Conservation (phyloP, 2,797 vertebrate species). For the Falco columbarius region DNA sequence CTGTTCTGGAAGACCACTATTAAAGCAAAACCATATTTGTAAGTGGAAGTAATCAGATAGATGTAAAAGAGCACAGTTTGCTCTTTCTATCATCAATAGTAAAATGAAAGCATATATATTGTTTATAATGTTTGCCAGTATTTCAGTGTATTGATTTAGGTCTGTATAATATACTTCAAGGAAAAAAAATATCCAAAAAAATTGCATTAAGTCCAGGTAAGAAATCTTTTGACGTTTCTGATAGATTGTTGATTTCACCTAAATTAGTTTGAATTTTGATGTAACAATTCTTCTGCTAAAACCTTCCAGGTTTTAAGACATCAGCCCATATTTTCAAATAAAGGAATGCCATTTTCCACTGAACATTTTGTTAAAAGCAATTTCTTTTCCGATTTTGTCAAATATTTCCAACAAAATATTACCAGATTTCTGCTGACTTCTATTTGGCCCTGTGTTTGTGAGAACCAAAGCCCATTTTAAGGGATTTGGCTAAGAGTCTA, state of each 20-base stretch:
- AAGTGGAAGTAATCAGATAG: conserved; percentile 19
- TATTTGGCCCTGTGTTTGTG: background rate
- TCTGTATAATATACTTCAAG: background rate
- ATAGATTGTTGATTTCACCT: background rate
- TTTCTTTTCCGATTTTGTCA: conserved; percentile 6
- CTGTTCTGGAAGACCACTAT: background rate
- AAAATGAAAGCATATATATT: conserved; percentile 38
- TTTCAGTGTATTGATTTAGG: background rate
- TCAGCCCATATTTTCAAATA: conserved; percentile 3
- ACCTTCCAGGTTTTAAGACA: background rate
- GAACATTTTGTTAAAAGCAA: background rate
- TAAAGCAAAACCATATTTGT: conserved; percentile 26
- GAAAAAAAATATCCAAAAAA: background rate
- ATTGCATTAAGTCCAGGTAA: background rate
- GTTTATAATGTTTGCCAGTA: background rate
- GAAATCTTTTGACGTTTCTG: background rate
- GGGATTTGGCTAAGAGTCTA: background rate
- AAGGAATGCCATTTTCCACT: background rate
- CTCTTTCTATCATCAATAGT: background rate
- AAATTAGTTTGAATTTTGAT: conserved; percentile 7
- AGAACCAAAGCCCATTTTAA: conserved; percentile 30
- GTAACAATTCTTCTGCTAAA: background rate
- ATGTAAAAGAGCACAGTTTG: background rate
- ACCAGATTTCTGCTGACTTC: conserved; percentile 5
- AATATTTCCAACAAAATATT: background rate